phyloP scores from a whole-genome alignment of 2,113 vertebrate species.

The Hyla sarda region DNA sequence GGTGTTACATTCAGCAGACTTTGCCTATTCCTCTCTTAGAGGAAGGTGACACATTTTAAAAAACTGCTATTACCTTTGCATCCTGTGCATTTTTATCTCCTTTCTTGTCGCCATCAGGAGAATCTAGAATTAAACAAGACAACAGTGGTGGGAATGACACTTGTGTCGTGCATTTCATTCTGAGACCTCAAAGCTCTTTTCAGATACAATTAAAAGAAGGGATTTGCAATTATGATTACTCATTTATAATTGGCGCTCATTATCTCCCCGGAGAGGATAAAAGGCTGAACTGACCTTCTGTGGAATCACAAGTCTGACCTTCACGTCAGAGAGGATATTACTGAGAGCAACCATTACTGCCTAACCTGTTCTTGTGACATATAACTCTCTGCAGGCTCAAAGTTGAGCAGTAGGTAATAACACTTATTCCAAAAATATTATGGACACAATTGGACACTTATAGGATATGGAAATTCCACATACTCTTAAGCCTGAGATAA shows the following conservation, averaged over 20 bases:
- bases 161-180: conserved; percentile 6
- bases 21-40: not conserved
- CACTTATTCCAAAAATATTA: not conserved
- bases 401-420: conserved; percentile 3
- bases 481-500: not conserved
- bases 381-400: conserved; percentile 6
- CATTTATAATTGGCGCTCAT: conserved; percentile 57
- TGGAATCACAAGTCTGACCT: conserved; percentile 42
- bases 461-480: not conserved
- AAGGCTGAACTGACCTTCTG: conserved; percentile 50
- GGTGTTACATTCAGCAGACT: not conserved
- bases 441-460: not conserved
- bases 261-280: conserved; percentile 51
- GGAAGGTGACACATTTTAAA: not conserved
- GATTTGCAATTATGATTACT: conserved; percentile 55
- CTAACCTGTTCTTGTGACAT: conserved; percentile 18
- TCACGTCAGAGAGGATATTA: conserved; percentile 33
- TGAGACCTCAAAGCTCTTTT: conserved; percentile 47
- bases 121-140: conserved; percentile 68
- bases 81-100: conserved; percentile 82
- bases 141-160: conserved; percentile 27
- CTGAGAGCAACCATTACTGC: conserved; percentile 35
- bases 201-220: conserved; percentile 52
- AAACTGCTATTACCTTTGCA: conserved; percentile 79
- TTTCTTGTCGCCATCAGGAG: conserved; percentile 83